A percentile compares a stretch with the other conserved stretches of the same genome.
phyloP scores from a whole-genome alignment of 2,113 vertebrate species.

The Lepidothrix coronata region DNA sequence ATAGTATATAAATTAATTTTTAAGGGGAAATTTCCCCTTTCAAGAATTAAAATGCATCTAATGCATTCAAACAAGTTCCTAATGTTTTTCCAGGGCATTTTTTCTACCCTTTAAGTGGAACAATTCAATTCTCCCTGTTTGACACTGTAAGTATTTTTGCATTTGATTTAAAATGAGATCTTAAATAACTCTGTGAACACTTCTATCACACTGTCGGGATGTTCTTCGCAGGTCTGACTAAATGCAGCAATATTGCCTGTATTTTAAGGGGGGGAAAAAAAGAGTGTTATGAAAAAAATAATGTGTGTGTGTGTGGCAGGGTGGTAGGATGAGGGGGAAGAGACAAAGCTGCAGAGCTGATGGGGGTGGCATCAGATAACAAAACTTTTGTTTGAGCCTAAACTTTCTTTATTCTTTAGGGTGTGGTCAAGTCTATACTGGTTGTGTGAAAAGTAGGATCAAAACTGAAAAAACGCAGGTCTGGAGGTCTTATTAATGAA shows the following conservation, averaged over 20 bases:
- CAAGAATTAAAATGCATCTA: neutral
- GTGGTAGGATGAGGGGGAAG: neutral
- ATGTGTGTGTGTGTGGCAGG: neutral
- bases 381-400: neutral
- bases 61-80: neutral
- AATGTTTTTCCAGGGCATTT: neutral
- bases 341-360: neutral
- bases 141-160: neutral
- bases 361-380: neutral
- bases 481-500: neutral
- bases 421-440: neutral
- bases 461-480: neutral
- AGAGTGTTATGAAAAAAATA: neutral
- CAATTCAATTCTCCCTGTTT: neutral
- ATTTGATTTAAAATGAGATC: neutral
- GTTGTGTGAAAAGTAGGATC: neutral
- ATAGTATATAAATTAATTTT: neutral
- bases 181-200: neutral
- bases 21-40: neutral
- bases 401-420: neutral
- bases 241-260: neutral
- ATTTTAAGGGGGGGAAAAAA: neutral
- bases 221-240: slow-evolving; percentile 2
- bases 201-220: neutral
- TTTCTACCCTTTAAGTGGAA: neutral